Evolutionary conservation across 64 coral and sea anemone genomes (phyloP), one percentile per base, ranked within the genome.

Genomic region (Pocillopora verrucosa): DNA sequence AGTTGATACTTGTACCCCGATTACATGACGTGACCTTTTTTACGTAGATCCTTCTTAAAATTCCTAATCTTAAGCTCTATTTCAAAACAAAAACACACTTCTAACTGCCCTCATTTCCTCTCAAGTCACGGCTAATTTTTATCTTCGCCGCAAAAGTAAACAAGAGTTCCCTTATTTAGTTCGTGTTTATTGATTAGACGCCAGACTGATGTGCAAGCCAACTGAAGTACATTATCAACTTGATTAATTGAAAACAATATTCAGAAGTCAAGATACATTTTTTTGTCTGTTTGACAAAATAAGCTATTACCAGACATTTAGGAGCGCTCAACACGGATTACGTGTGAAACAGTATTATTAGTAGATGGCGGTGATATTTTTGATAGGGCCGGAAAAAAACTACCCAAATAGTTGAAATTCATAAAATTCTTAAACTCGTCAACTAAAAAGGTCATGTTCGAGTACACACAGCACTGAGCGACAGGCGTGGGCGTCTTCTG

Each of bases 1-100:
- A 36, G 41, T 65, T 17, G 22, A 68, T 56, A 65, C 25, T 65
- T 70, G 67, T 51, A 81, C 13, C 65, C 36, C 63, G 82, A 72
- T 85, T 72, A 85, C 13, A 67, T 13, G 63, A 25, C 34, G 38
- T 72, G 82, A 85, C 82, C 82, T 85, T 72, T 81, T 16, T 72
- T 70, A 70, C 82, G 82, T 85, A 85, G 9, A 85, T 85, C 82
- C 64, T 68, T 38, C 41, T 51, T 72, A 14, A 34, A 83, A 85
- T 85, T 85, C 61, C 35, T 20, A 34, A 83, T 65, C 15, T 38
- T 22, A 64, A 11, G 34, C 45, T 5, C 26, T 11, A 26, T 58
- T 24, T 11, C 22, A 70, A 70, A 70, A 85, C 22, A 72, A 72
- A 57, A 0, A 24, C 81, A 57, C 37, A 72, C 24, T 68, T 70